phyloP scores from a whole-genome alignment of 2,797 vertebrate genomes.

The Phrynocephalus forsythii region DNA sequence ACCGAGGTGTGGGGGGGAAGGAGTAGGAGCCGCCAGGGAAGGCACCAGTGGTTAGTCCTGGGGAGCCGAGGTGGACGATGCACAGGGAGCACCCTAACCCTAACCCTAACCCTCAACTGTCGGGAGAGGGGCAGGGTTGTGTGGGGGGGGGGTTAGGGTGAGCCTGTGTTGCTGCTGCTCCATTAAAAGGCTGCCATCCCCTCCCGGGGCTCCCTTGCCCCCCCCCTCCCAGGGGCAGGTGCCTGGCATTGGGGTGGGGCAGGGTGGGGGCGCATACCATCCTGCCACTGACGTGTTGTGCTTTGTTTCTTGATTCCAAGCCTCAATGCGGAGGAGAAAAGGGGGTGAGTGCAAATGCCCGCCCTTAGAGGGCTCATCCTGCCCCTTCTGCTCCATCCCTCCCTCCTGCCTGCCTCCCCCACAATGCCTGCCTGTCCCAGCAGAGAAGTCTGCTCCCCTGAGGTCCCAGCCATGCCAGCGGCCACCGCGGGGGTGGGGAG shows the following conservation, averaged over 20 bases:
- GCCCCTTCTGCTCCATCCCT: not conserved
- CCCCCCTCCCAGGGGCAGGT: not conserved
- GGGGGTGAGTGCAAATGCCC: conserved; percentile 89
- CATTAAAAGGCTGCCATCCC: not conserved
- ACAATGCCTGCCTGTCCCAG: too few relatives aligned
- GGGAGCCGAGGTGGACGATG: not conserved
- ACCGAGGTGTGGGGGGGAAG: too few relatives aligned
- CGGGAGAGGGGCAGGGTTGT: not conserved
- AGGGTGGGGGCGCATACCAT: not conserved
- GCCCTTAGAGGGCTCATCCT: conserved; percentile 39
- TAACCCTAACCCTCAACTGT: not conserved
- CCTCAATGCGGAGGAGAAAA: conserved; percentile 97
- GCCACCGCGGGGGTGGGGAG: too few relatives aligned
- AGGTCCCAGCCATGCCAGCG: not conserved
- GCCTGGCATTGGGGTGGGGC: not conserved
- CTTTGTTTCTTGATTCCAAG: conserved; percentile 86
- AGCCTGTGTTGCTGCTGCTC: too few relatives aligned
- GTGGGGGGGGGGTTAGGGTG: too few relatives aligned
- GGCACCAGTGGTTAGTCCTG: not conserved
- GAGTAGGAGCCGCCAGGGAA: too few relatives aligned
- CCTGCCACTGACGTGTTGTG: conserved; percentile 66
- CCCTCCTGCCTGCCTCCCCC: not conserved
- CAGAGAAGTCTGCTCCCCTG: not conserved
- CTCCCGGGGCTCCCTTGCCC: not conserved
- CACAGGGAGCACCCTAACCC: not conserved